Conservation (phyloP, 2,113 vertebrate species). For the Pleuronectes platessa region DNA sequence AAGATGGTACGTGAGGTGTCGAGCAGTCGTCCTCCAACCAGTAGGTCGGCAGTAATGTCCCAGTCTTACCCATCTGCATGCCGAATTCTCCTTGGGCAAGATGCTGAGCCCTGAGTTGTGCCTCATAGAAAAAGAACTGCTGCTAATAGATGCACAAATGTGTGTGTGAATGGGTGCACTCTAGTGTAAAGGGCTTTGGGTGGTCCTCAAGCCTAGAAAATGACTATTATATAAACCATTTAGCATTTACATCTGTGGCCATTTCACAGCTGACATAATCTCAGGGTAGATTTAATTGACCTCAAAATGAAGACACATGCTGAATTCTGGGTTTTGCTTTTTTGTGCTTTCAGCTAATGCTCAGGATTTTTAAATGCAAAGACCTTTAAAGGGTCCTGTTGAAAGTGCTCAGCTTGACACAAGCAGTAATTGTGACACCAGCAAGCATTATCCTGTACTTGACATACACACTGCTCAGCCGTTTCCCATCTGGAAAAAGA, state of each 20-base stretch:
- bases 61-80: too few species aligned
- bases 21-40: too few species aligned
- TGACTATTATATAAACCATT: too few species aligned
- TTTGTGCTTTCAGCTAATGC: slow-evolving; percentile 35
- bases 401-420: slow-evolving; percentile 33
- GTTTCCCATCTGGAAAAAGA: background rate
- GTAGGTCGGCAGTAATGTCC: too few species aligned
- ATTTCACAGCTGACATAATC: slow-evolving; percentile 32
- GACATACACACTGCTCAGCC: background rate
- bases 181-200: too few species aligned
- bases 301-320: slow-evolving; percentile 3
- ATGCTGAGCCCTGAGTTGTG: too few species aligned
- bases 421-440: slow-evolving; percentile 33
- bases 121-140: too few species aligned
- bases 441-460: background rate
- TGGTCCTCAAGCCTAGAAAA: too few species aligned
- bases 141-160: too few species aligned
- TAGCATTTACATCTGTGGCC: background rate
- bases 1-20: background rate
- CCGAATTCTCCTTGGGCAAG: too few species aligned
- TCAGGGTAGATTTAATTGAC: slow-evolving; percentile 46
- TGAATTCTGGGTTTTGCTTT: slow-evolving; percentile 27
- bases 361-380: slow-evolving; percentile 26
- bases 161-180: too few species aligned
- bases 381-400: slow-evolving; percentile 38